These are phyloP conservation scores for Lasioglossum vierecki DNA, from an alignment of 2,888 invertebrate species.

Conservation along the genomic window DNA sequence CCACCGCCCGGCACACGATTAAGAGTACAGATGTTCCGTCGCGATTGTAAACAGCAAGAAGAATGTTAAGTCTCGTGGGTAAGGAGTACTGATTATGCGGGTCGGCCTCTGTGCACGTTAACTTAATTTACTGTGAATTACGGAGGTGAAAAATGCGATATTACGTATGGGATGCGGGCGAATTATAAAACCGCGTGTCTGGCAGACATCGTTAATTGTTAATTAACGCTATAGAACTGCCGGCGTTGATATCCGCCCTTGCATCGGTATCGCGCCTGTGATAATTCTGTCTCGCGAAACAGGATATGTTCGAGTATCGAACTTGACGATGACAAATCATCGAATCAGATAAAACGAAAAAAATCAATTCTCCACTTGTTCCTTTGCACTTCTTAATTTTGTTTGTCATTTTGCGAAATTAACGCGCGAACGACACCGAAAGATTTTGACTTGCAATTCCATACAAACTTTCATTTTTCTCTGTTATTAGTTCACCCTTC, in stretches of 20 bases:
- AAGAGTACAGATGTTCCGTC: background rate
- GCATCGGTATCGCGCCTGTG: background rate
- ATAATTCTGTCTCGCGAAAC: background rate
- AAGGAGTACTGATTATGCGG: constrained; percentile 7
- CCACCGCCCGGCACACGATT: background rate
- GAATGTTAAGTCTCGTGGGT: background rate
- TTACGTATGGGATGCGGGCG: constrained; percentile 9
- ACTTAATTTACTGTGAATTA: constrained; percentile 5
- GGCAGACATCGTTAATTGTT: constrained; percentile 1
- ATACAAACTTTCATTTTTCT: background rate
- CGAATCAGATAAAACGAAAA: background rate
- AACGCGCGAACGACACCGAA: background rate
- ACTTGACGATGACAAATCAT: background rate
- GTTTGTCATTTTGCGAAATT: background rate
- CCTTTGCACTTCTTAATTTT: background rate
- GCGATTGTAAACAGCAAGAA: constrained; percentile 5
- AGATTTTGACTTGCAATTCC: background rate
- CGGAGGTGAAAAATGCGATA: constrained; percentile 4
- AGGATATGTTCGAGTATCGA: background rate
- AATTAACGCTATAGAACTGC: background rate
- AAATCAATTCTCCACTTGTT: background rate
- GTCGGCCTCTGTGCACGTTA: background rate
- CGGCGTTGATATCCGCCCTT: background rate
- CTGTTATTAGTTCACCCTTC: background rate
- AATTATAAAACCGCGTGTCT: constrained; percentile 5